Evolutionary conservation across 1,140 invertebrate species (phyloP).

Genomic region (Anadara kagoshimensis): DNA sequence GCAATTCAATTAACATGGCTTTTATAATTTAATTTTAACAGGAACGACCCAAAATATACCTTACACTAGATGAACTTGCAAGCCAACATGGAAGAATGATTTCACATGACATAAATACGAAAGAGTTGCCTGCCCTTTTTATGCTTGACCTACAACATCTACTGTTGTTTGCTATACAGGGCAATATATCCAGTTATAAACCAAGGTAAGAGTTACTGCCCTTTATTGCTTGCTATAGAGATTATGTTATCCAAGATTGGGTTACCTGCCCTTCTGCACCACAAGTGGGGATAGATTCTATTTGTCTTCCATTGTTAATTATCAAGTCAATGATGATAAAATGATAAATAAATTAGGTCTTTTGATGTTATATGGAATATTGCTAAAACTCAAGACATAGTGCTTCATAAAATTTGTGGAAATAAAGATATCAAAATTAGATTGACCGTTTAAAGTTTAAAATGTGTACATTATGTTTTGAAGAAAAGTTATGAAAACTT

Average conservation of each 20-base stretch:
- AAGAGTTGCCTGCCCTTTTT: slow-evolving; percentile 82
- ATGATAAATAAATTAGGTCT: too few relatives aligned
- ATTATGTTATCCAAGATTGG: background rate
- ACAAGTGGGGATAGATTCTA: background rate
- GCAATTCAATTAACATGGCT: background rate
- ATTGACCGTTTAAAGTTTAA: too few relatives aligned
- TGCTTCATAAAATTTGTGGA: too few relatives aligned
- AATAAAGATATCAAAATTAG: too few relatives aligned
- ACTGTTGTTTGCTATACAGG: slow-evolving; percentile 84
- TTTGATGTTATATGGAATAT: too few relatives aligned
- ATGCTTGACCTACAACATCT: slow-evolving; percentile 89
- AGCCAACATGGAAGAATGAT: slow-evolving; percentile 18
- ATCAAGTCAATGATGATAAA: too few relatives aligned
- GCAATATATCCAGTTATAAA: slow-evolving; percentile 79
- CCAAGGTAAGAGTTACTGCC: slow-evolving; percentile 63
- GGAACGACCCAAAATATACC: slow-evolving; percentile 58
- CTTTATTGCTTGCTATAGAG: too few relatives aligned
- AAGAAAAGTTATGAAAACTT: too few relatives aligned
- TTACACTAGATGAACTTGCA: slow-evolving; percentile 55
- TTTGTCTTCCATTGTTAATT: background rate
- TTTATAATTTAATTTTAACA: slow-evolving; percentile 37
- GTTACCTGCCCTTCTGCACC: background rate
- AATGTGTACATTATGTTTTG: too few relatives aligned
- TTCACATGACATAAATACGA: slow-evolving; percentile 18
- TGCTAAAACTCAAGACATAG: too few relatives aligned